A percentile compares a stretch with the other conserved stretches of the same genome.
Conservation (phyloP, 2,888 invertebrate species). For the Chloromyia formosa region DNA sequence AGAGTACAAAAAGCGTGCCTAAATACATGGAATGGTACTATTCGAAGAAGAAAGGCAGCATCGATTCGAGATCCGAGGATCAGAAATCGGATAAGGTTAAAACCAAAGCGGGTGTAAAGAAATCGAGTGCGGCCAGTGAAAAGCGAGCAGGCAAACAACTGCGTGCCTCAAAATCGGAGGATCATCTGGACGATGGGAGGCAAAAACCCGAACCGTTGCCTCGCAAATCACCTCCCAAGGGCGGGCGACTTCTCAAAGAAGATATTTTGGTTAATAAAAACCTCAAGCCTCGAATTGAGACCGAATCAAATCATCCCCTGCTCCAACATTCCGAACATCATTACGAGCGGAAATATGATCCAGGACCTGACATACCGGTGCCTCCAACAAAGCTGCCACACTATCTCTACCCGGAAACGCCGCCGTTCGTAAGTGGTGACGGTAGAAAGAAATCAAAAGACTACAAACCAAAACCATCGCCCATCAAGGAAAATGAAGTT, state of each 20-base stretch:
- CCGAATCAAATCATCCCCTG: conserved; percentile 74
- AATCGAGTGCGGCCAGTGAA: conserved; percentile 48
- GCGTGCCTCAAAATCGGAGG: conserved; percentile 61
- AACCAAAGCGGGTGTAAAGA: conserved; percentile 50
- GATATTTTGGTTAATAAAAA: conserved; percentile 68
- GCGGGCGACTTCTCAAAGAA: conserved; percentile 60
- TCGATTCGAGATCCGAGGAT: conserved; percentile 54
- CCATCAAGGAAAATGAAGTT: conserved; percentile 63
- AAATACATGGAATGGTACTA: conserved; percentile 84
- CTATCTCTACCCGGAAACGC: conserved; percentile 69
- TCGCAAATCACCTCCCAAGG: conserved; percentile 60
- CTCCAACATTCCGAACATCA: conserved; percentile 82
- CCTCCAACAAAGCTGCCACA: conserved; percentile 72
- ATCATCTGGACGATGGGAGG: conserved; percentile 64
- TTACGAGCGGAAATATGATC: conserved; percentile 72
- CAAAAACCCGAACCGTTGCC: conserved; percentile 64
- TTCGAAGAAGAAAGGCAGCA: conserved; percentile 66
- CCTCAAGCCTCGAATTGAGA: conserved; percentile 61
- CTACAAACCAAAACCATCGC: conserved; percentile 59
- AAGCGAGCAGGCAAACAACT: conserved; percentile 55
- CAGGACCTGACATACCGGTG: conserved; percentile 60
- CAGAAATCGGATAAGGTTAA: conserved; percentile 51
- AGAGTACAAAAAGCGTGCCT: conserved; percentile 67
- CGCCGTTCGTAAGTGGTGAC: conserved; percentile 60
- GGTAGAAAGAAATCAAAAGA: conserved; percentile 52